Evolutionary conservation across 2,797 vertebrate species (phyloP).

Genomic region (Decapterus maruadsi): DNA sequence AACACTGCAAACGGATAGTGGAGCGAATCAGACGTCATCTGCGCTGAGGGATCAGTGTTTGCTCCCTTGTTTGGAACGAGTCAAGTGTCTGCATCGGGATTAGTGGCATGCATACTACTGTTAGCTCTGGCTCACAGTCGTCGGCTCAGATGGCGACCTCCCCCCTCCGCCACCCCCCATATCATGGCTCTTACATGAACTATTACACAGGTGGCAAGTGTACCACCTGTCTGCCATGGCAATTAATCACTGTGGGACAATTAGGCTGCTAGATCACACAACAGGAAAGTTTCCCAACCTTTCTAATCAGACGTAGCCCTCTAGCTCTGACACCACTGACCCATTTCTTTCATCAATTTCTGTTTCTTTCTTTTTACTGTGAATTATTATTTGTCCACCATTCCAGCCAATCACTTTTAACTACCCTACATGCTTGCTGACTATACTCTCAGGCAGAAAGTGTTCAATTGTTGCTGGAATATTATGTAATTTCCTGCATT

Average conservation of each 20-base stretch:
- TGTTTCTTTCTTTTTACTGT: neutral
- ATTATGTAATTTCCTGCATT: too few relatives aligned
- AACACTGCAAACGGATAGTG: conserved; percentile 38
- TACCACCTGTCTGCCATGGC: conserved; percentile 11
- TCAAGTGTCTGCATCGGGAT: conserved; percentile 46
- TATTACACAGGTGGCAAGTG: conserved; percentile 28
- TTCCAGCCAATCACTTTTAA: neutral
- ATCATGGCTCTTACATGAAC: conserved; percentile 35
- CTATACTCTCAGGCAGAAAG: neutral
- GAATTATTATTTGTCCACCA: neutral
- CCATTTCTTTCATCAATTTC: neutral
- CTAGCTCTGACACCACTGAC: neutral
- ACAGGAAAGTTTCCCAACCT: conserved; percentile 13
- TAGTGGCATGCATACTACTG: conserved; percentile 47
- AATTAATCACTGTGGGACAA: conserved; percentile 23
- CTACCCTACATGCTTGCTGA: neutral
- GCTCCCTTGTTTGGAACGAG: conserved; percentile 65
- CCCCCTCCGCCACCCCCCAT: neutral
- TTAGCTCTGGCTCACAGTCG: conserved; percentile 54
- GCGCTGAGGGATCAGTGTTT: conserved; percentile 13
- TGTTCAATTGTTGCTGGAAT: neutral
- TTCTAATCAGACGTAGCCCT: neutral
- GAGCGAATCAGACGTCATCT: conserved; percentile 51
- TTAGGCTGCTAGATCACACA: conserved; percentile 19
- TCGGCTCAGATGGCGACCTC: conserved; percentile 26